Evolutionary conservation across 2,797 vertebrate species (phyloP), one percentile per base, ranked within the genome.

Genomic region (Enteromius fasciolatus): DNA sequence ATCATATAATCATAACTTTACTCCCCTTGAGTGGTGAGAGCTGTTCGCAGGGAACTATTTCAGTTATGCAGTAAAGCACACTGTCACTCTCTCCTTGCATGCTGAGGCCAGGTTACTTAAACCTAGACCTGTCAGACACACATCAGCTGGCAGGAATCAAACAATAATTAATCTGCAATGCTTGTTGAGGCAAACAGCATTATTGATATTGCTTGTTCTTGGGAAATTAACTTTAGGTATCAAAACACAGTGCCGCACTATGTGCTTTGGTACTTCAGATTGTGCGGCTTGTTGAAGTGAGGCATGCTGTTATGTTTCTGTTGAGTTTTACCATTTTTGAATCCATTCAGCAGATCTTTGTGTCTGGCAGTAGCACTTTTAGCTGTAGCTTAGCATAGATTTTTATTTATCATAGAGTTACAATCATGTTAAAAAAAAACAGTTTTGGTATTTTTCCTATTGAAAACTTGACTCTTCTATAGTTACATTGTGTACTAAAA

Each of bases 21-120:
- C 75, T 83, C 81, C 85, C 85, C 86, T 77, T 69, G 81, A 39
- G 39, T 50, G 36, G 41, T 78, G 59, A 86, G 57, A 61, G 25
- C 57, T 28, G 23, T 63, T 83, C 84, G 86, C 86, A 90, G 54
- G 83, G 86, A 93, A 87, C 87, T 90, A 94, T 94, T 92, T 87
- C 88, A 93, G 90, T 88, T 93, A 93, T 94, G 94, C 89, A 67
- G 82, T 23, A 70, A 84, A 90, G 91, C 89, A 92, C 91, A 91
- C 92, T 84, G 87, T 87, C 83, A 85, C 83, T 12, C 83, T 88
- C 77, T 67, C 80, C 0, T 18, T 89, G 90, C 90, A 87, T 90
- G 92, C 89, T 89, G 91, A 87, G 89, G 82, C 92, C 81, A 20
- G 90, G 83, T 86, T 80, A 83, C 87, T 80, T 86, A 72, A 87